These are phyloP conservation scores for Pseudoips prasinana DNA, from an alignment of 2,888 invertebrate species.

Conservation along the genomic window DNA sequence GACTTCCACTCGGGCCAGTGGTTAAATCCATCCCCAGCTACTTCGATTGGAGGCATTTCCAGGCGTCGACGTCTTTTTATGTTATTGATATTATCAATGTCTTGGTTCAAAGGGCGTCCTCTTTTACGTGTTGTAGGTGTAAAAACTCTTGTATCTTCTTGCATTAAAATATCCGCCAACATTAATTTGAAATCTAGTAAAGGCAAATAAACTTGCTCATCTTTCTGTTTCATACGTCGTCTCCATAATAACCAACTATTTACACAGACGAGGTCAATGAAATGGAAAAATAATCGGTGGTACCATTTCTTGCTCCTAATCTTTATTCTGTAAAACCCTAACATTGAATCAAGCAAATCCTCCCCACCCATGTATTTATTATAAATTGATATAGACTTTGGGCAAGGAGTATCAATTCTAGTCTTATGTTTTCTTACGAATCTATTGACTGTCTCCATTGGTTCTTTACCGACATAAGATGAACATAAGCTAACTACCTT, in stretches of 20 bases:
- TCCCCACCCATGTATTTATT: conserved; percentile 32
- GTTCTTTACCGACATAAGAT: conserved; percentile 28
- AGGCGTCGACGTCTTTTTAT: conserved; percentile 9
- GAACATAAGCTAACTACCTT: conserved; percentile 28
- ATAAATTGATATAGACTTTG: conserved; percentile 23
- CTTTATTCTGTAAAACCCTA: conserved; percentile 34
- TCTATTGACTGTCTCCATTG: conserved; percentile 17
- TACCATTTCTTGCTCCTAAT: conserved; percentile 35
- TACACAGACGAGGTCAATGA: conserved; percentile 26
- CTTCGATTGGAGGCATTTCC: conserved; percentile 18
- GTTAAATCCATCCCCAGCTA: too few relatives aligned
- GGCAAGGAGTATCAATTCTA: conserved; percentile 23
- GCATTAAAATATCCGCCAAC: conserved; percentile 17
- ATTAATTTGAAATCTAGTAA: conserved; percentile 23
- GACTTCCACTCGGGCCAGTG: conserved; percentile 15
- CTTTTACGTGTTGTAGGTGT: conserved; percentile 21
- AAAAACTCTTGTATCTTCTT: conserved; percentile 10
- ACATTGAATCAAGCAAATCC: conserved; percentile 29
- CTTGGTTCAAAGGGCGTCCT: conserved; percentile 17
- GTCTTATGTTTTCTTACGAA: conserved; percentile 20
- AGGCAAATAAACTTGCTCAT: conserved; percentile 16
- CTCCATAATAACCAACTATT: conserved; percentile 32
- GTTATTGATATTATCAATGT: conserved; percentile 6
- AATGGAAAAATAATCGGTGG: conserved; percentile 31
- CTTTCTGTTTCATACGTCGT: conserved; percentile 20